A percentile compares a stretch with the other conserved stretches of the same genome.
These are phyloP conservation scores for Microcebus tavaratra DNA, from an alignment of 2,113 vertebrate genomes.

Conservation along the genomic window DNA sequence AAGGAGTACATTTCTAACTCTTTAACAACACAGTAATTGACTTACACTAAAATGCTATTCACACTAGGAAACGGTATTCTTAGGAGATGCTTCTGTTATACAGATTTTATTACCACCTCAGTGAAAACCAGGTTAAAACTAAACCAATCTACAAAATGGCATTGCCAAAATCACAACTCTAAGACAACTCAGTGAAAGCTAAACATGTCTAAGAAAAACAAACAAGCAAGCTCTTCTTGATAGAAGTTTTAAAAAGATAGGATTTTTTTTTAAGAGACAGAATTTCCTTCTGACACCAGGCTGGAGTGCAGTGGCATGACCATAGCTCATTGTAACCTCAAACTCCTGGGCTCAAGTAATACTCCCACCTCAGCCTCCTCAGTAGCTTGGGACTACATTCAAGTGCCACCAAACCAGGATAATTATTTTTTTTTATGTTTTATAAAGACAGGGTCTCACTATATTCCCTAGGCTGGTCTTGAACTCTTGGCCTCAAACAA, in stretches of 20 bases:
- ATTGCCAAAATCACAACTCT: conserved; percentile 55
- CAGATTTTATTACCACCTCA: conserved; percentile 51
- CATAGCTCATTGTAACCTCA: too few relatives aligned
- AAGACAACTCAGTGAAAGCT: conserved; percentile 9
- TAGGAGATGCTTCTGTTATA: conserved; percentile 45
- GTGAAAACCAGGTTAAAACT: conserved; percentile 57
- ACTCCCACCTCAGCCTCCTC: too few relatives aligned
- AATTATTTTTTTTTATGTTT: too few relatives aligned
- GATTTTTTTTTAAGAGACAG: background rate
- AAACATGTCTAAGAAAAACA: conserved; percentile 26
- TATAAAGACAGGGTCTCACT: too few relatives aligned
- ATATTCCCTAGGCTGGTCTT: too few relatives aligned
- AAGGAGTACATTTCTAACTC: conserved; percentile 54
- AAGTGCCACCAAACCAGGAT: too few relatives aligned
- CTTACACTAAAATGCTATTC: conserved; percentile 72
- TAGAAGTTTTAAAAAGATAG: conserved; percentile 24
- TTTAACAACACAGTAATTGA: conserved; percentile 66
- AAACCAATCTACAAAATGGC: conserved; percentile 46
- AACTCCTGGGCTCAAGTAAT: too few relatives aligned
- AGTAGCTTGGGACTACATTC: too few relatives aligned
- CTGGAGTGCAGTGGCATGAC: too few relatives aligned
- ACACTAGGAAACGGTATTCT: conserved; percentile 54
- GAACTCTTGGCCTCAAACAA: too few relatives aligned
- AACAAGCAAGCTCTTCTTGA: background rate
- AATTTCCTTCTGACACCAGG: too few relatives aligned